Evolutionary conservation across 2,797 vertebrate species (phyloP), one percentile per base, ranked within the genome.

Genomic region (Neosilurus mollespiculum): DNA sequence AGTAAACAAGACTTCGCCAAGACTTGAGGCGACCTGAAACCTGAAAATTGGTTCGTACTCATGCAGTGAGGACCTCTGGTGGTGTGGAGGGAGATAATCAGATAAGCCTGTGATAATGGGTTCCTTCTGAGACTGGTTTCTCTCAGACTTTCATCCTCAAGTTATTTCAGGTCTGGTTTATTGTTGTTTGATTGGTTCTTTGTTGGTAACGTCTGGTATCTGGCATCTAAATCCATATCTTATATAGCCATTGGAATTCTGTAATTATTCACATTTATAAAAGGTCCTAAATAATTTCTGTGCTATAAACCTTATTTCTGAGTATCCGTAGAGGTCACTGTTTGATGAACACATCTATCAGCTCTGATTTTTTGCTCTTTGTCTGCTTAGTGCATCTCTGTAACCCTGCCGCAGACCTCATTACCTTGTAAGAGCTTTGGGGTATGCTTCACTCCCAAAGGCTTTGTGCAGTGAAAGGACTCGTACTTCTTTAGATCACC

Each of bases 381-480:
- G n/a, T 77, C 24, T 69, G 79, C 71, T 62, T 80, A 51, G 53
- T 6, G 15, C 49, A 49, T 77, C 53, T 67, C 59, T 58, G 26
- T 37, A 20, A 82, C 49, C 81, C 82, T 73, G 66, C 90, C 71
- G 87, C 89, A 62, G n/a, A 70, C 90, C 90, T 93, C 91, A 94
- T 94, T 94, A 94, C 86, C 89, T 87, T 30, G 83, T 73, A 85
- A 89, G 88, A 90, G 89, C 81, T 69, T 58, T 86, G 83, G 61
- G 78, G 85, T 78, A 83, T 83, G 87, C 86, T 90, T 88, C 87
- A 85, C 91, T 89, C 83, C 64, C 34, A 88, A 88, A 89, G 88
- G 86, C 16, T 53, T 86, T 14, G 61, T 82, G 85, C 87, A 54
- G 5, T 72, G 4, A 20, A 66, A 71, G 59, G 53, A 30, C 70